Conservation (phyloP, 2,888 invertebrate species). For the Sycophila texana region DNA sequence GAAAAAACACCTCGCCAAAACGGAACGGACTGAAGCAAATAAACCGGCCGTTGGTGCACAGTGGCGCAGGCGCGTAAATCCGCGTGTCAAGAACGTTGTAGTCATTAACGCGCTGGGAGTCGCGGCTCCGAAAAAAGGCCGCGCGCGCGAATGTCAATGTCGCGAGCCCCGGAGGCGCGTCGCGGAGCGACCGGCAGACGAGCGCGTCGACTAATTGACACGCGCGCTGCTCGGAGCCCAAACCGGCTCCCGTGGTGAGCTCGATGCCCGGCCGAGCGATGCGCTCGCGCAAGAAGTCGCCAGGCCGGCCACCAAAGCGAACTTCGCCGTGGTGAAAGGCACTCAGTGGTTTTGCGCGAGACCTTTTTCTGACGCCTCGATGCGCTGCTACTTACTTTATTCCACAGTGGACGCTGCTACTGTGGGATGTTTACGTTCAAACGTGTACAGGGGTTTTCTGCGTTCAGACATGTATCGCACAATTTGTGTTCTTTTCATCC, state of each 20-base stretch:
- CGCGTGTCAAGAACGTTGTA: neutral
- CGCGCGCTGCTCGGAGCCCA: neutral
- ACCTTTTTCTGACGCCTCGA: neutral
- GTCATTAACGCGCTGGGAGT: too few relatives aligned
- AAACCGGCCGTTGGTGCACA: too few relatives aligned
- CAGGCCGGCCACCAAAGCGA: too few relatives aligned
- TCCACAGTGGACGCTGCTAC: too few relatives aligned
- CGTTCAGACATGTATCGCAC: too few relatives aligned
- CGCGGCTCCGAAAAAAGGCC: neutral
- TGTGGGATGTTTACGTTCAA: neutral
- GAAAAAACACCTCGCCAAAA: too few relatives aligned
- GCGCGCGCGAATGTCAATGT: conserved; percentile 37
- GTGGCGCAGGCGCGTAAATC: too few relatives aligned
- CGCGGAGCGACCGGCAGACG: conserved; percentile 3
- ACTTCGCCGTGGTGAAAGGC: neutral
- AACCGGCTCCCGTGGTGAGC: conserved; percentile 39
- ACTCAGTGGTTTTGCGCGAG: neutral
- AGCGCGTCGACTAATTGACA: conserved; percentile 46
- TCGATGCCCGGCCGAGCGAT: conserved; percentile 24
- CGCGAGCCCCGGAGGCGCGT: neutral
- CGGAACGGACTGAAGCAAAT: too few relatives aligned
- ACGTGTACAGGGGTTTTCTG: too few relatives aligned
- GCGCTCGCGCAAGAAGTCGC: neutral
- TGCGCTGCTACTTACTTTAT: neutral
- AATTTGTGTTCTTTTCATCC: too few relatives aligned